A percentile compares a stretch with the other conserved stretches of the same genome.
Conservation (phyloP, 2,113 vertebrate species). For the Pogonocichla stellata region DNA sequence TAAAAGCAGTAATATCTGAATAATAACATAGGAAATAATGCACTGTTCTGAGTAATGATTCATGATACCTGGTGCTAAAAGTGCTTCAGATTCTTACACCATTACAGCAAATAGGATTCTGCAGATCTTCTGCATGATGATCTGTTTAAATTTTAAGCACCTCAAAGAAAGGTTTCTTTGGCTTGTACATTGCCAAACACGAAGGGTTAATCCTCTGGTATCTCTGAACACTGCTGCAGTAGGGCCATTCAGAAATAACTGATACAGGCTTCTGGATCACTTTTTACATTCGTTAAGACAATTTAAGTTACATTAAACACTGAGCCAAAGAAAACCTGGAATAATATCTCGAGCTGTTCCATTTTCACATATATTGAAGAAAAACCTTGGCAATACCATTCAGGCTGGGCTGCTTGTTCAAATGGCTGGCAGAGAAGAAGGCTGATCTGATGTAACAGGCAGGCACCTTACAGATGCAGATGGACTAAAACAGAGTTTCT, state of each 20-base stretch:
- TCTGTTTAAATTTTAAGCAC: neutral
- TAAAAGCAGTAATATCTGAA: neutral
- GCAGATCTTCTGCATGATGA: neutral
- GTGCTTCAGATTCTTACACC: neutral
- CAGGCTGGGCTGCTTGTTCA: neutral
- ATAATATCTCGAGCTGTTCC: neutral
- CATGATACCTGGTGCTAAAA: neutral
- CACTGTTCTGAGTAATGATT: neutral
- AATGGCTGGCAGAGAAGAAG: neutral
- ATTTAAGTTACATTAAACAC: neutral
- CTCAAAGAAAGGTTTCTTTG: neutral
- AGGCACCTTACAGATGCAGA: neutral
- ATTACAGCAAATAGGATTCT: neutral
- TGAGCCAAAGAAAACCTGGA: neutral
- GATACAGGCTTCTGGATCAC: neutral
- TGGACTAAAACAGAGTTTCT: neutral
- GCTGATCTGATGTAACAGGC: neutral
- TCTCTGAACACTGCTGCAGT: neutral
- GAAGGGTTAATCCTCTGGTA: neutral
- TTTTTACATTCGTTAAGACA: neutral
- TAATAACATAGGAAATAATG: neutral
- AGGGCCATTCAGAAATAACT: neutral
- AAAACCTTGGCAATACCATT: neutral
- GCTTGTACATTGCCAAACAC: neutral
- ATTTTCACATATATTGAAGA: neutral